Conservation (phyloP, 1,140 invertebrate species). For the Tetranychus urticae region DNA sequence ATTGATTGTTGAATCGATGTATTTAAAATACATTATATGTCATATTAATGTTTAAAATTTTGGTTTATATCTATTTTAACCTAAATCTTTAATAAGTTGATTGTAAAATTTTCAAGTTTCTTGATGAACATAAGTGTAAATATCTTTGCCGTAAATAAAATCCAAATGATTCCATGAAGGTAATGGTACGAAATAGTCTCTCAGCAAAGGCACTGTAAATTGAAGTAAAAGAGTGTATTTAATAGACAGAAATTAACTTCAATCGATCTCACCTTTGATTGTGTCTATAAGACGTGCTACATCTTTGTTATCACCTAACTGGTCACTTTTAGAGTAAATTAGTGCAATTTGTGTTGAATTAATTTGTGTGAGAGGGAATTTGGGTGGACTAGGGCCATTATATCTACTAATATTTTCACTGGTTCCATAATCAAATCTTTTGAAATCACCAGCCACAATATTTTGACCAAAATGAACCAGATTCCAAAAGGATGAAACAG, state of each 20-base stretch:
- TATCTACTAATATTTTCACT: background rate
- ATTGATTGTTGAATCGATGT: no score
- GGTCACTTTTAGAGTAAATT: background rate
- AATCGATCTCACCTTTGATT: background rate
- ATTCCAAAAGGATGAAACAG: conserved; percentile 52
- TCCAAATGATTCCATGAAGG: conserved; percentile 5
- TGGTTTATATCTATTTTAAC: no score
- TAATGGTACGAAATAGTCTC: background rate
- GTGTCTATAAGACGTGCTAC: background rate
- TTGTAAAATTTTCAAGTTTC: no score
- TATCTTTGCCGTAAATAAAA: background rate
- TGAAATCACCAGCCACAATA: background rate
- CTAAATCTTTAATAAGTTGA: no score
- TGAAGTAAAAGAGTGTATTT: background rate
- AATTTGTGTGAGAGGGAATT: background rate
- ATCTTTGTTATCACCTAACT: background rate
- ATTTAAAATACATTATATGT: no score
- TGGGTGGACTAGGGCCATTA: background rate
- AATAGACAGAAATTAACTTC: background rate
- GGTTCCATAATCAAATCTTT: background rate
- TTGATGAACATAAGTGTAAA: no score
- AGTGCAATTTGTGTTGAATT: conserved; percentile 2
- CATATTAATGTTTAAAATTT: no score
- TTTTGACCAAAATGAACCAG: conserved; percentile 32
- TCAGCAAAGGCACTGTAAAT: background rate